Base-by-base conservation (phyloP, 2,888 invertebrate species). In the Athalia rosae region DNA sequence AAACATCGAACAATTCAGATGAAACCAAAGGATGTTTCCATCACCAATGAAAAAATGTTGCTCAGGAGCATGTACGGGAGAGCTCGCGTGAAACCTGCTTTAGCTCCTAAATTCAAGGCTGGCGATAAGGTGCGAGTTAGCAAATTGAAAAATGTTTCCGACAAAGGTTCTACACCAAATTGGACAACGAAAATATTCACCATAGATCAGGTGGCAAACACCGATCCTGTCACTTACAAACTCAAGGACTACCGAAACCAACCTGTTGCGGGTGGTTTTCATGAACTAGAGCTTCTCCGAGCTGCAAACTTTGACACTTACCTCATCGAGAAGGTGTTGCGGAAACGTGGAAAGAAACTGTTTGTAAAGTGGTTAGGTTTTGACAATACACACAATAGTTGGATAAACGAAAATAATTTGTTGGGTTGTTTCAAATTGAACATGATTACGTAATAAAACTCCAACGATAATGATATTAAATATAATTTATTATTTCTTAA, bases 131-230 rank as follows among this genome's bases (percentile, higher is more conserved):
- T 9, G 4, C 79, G 87, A 4, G 84, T 89, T 43, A 84, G 83
- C 66, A 87, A 86, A 79, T 77, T 80, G 13, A 87, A 87, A 81
- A 79, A 79, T 15, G 56, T 84, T 5, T 88, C 88, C 79, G 28
- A 28, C 28, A 28, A 28, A 2, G 28, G 28, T 28, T 89, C 86
- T 66, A 84, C 84, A 7, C 85, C 86, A 0, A 86, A 86, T 77
- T 89, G 87, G 86, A 80, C 86, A 0, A 85, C 85, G 0, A 88
- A 89, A 79, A 79, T 89, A 67, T 90, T 88, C 79, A 85, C 79
- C 74, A 81, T 89, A 50, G 50, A 8, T 9, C 82, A 84, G 82
- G 81, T 87, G 4, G 76, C 84, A 41, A 80, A 81, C 48, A 84
- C 84, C 48, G 79, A 84, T 80, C 86, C 85, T 62, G 77, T 79